A percentile compares a stretch with the other conserved stretches of the same genome.
These are phyloP conservation scores for Leptopilina drosophilae DNA, from an alignment of 2,888 invertebrate species.

Conservation along the genomic window DNA sequence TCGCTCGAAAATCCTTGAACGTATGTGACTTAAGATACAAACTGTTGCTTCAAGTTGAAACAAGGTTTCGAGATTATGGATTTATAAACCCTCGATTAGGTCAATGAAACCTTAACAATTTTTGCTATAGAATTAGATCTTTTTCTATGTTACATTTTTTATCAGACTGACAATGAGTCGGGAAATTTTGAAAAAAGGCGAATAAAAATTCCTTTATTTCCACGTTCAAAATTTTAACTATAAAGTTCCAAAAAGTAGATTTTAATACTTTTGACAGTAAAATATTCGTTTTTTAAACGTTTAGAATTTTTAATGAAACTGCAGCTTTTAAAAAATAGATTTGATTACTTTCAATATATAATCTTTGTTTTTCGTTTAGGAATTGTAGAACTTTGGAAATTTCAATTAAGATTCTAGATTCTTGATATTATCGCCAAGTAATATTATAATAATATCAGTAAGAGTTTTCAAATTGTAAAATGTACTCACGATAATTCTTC, in stretches of 20 bases:
- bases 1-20: conserved; percentile 16
- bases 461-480: not conserved
- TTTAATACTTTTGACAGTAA: too few species aligned
- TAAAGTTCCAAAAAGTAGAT: too few species aligned
- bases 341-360: too few species aligned
- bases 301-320: too few species aligned
- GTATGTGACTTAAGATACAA: not conserved
- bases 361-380: too few species aligned
- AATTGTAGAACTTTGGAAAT: too few species aligned
- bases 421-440: conserved; percentile 5
- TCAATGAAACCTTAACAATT: not conserved
- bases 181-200: not conserved
- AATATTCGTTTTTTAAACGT: too few species aligned
- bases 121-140: conserved; percentile 2
- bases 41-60: conserved; percentile 34
- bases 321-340: too few species aligned
- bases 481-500: conserved; percentile 1
- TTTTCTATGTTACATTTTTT: not conserved
- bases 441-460: not conserved
- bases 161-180: not conserved
- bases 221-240: too few species aligned
- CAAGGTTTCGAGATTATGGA: conserved; percentile 12
- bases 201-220: too few species aligned
- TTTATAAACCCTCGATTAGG: conserved; percentile 3
- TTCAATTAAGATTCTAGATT: not conserved